Evolutionary conservation across 2,113 vertebrate species (phyloP).

Genomic region (Cololabis saira): DNA sequence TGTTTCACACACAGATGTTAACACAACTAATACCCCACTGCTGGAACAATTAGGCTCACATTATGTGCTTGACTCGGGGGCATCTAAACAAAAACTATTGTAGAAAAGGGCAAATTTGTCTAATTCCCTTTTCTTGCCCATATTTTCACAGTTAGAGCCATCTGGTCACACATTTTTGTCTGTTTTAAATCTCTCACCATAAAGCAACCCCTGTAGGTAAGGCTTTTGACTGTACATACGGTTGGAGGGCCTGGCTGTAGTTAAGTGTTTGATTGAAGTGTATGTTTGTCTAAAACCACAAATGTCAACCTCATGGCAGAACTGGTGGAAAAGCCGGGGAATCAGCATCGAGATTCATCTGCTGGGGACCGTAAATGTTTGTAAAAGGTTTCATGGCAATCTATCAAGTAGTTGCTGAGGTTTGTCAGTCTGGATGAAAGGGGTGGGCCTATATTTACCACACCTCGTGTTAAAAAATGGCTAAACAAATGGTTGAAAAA

Average conservation of each 20-base stretch:
- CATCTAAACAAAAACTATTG: slow-evolving; percentile 26
- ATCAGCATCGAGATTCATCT: slow-evolving; percentile 2
- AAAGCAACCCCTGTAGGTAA: slow-evolving; percentile 18
- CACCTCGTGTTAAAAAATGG: neutral
- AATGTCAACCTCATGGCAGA: slow-evolving; percentile 30
- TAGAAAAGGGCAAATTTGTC: slow-evolving; percentile 36
- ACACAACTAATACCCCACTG: slow-evolving; percentile 25
- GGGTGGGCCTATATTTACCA: neutral
- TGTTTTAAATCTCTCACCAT: slow-evolving; percentile 20
- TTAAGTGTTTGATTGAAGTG: slow-evolving; percentile 19
- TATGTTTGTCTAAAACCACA: slow-evolving; percentile 20
- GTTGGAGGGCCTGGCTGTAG: slow-evolving; percentile 15
- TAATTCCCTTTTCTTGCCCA: slow-evolving; percentile 30
- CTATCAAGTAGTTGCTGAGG: neutral
- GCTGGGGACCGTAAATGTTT: slow-evolving; percentile 10
- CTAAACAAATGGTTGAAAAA: neutral
- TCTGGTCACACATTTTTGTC: slow-evolving; percentile 17
- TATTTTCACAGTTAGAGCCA: slow-evolving; percentile 35
- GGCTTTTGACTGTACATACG: slow-evolving; percentile 3
- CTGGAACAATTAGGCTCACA: slow-evolving; percentile 47
- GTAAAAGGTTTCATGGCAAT: slow-evolving; percentile 18
- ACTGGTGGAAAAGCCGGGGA: neutral
- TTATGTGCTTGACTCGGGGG: slow-evolving; percentile 33
- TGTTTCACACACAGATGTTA: slow-evolving; percentile 38
- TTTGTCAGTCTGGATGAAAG: neutral